Percentiles rank a stretch among this genome's conserved stretches.
Evolutionary conservation across 2,888 invertebrate species (phyloP).

Genomic region (Anarsia innoxiella): DNA sequence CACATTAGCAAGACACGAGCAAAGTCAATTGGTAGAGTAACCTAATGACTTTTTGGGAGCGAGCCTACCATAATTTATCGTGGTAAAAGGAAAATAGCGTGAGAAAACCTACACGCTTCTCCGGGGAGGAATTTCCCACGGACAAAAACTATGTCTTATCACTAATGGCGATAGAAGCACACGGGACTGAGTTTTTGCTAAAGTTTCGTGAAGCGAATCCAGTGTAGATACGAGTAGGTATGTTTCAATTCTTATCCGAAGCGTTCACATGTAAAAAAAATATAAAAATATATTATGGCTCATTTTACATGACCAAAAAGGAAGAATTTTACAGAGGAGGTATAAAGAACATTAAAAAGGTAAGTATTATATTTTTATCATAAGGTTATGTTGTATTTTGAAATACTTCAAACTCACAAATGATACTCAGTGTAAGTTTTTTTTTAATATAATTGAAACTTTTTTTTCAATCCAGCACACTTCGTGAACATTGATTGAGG

Average conservation of each 20-base stretch:
- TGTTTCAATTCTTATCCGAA: background rate
- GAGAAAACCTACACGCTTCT: conserved; percentile 5
- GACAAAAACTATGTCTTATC: conserved; percentile 1
- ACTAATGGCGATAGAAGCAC: conserved; percentile 1
- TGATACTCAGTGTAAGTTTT: too few species aligned
- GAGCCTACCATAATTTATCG: conserved; percentile 9
- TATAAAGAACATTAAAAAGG: too few species aligned
- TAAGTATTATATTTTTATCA: too few species aligned
- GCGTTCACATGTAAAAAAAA: background rate
- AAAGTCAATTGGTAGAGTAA: background rate
- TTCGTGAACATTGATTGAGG: too few species aligned
- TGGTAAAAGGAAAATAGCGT: conserved; percentile 12
- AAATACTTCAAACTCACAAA: too few species aligned
- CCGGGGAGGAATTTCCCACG: conserved; percentile 1
- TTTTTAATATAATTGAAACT: too few species aligned
- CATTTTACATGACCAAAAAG: background rate
- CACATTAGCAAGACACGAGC: background rate
- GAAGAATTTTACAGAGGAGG: background rate
- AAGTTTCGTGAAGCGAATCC: too few species aligned
- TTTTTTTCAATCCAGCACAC: too few species aligned
- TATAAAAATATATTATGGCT: background rate
- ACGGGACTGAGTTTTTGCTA: background rate
- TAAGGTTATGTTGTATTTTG: too few species aligned
- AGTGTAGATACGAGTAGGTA: background rate
- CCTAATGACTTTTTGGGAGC: conserved; percentile 3